Evolutionary conservation across 2,888 invertebrate species (phyloP).

Genomic region (Drosophila sordidula): DNA sequence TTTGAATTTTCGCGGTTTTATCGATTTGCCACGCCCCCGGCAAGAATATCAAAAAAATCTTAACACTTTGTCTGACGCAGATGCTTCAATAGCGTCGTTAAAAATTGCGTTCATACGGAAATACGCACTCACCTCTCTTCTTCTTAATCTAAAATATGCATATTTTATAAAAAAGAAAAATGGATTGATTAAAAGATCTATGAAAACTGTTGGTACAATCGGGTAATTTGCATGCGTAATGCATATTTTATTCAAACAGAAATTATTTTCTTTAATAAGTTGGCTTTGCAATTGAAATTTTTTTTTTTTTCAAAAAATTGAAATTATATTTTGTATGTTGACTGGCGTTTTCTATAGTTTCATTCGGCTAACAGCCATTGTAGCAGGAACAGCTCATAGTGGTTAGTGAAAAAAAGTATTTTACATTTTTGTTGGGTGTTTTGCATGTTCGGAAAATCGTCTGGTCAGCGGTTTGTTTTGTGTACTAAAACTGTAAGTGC

Average conservation of each 20-base stretch:
- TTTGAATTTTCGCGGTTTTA: too few relatives aligned
- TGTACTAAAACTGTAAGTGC: not conserved
- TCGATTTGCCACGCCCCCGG: too few relatives aligned
- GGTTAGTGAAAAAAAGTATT: conserved; percentile 11
- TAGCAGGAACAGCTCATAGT: conserved; percentile 22
- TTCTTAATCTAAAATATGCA: too few relatives aligned
- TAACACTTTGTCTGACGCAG: too few relatives aligned
- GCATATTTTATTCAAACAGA: too few relatives aligned
- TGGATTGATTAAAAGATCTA: too few relatives aligned
- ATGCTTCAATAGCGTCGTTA: too few relatives aligned
- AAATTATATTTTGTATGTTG: not conserved
- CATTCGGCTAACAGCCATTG: conserved; percentile 23
- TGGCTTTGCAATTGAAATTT: conserved; percentile 15
- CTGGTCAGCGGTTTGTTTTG: not conserved
- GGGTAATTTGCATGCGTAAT: not conserved
- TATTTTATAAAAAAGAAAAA: too few relatives aligned
- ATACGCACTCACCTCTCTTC: too few relatives aligned
- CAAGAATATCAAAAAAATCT: too few relatives aligned
- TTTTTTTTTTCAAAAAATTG: not conserved
- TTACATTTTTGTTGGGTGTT: not conserved
- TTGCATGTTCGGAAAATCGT: not conserved
- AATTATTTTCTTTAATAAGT: conserved; percentile 5
- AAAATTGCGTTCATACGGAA: too few relatives aligned
- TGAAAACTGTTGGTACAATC: too few relatives aligned
- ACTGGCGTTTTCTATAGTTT: conserved; percentile 7